These are phyloP conservation scores for Batillaria attramentaria DNA, from an alignment of 1,140 invertebrate species.

Conservation along the genomic window DNA sequence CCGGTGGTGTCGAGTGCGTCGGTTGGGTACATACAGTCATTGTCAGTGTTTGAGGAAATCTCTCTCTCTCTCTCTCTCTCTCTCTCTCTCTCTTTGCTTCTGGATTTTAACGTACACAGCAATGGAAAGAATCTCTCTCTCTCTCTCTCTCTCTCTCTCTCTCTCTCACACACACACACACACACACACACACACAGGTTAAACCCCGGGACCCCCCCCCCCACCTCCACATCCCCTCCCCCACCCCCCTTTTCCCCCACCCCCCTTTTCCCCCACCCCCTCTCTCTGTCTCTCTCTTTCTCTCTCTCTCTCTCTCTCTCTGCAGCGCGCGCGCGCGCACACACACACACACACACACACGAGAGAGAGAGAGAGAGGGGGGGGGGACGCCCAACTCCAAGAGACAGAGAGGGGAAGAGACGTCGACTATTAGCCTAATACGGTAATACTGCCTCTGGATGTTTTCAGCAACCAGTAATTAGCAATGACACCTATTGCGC, in stretches of 20 bases:
- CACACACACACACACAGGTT: too few species aligned
- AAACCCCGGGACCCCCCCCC: background rate
- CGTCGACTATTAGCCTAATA: too few species aligned
- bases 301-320: conserved; percentile 11
- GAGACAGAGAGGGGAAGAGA: too few species aligned
- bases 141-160: too few species aligned
- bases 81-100: too few species aligned
- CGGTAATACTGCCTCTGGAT: background rate
- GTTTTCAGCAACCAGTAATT: conserved; percentile 13
- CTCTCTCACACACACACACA: too few species aligned
- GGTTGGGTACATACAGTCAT: too few species aligned
- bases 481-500: conserved; percentile 29
- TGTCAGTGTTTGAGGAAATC: too few species aligned
- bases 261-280: background rate
- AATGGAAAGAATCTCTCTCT: too few species aligned
- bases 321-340: background rate
- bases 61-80: too few species aligned
- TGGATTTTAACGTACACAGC: too few species aligned
- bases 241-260: background rate
- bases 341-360: conserved; percentile 15
- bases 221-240: background rate
- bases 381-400: background rate
- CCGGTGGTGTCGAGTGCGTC: too few species aligned
- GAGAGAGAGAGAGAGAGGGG: background rate
- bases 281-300: background rate